phyloP scores from a whole-genome alignment of 1,140 invertebrate species.

The Drosophila baimaii region DNA sequence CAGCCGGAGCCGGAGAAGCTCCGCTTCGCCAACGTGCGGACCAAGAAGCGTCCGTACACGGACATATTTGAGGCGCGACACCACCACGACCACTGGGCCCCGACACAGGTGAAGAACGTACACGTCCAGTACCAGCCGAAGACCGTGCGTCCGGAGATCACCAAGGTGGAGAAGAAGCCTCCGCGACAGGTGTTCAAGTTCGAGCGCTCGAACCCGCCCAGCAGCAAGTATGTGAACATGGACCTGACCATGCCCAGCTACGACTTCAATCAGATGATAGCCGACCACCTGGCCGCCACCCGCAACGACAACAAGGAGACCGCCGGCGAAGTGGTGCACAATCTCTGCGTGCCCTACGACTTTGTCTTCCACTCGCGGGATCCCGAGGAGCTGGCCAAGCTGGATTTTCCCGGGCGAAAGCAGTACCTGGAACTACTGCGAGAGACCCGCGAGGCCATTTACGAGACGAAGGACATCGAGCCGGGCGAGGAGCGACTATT shows the following conservation, averaged over 20 bases:
- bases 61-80: constrained; percentile 70
- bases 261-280: constrained; percentile 63
- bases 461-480: constrained; percentile 68
- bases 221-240: constrained; percentile 55
- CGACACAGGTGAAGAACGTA: constrained; percentile 71
- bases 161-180: constrained; percentile 33
- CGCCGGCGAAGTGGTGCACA: constrained; percentile 29
- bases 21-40: constrained; percentile 61
- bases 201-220: constrained; percentile 64
- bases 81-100: constrained; percentile 78
- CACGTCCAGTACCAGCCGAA: constrained; percentile 78
- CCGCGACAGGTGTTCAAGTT: constrained; percentile 51
- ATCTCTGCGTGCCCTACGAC: constrained; percentile 62
- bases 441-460: constrained; percentile 61
- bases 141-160: constrained; percentile 60
- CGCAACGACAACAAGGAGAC: constrained; percentile 45
- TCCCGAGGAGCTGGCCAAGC: constrained; percentile 52
- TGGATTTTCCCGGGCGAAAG: constrained; percentile 65
- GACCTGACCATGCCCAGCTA: constrained; percentile 63
- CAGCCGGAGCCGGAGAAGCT: constrained; percentile 59
- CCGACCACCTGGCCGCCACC: constrained; percentile 57
- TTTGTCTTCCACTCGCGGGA: constrained; percentile 68
- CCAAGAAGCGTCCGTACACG: constrained; percentile 55
- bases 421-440: constrained; percentile 70
- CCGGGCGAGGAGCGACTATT: constrained; percentile 58